These are phyloP conservation scores for Nasua narica DNA, from an alignment of 2,797 vertebrate species.

Conservation along the genomic window DNA sequence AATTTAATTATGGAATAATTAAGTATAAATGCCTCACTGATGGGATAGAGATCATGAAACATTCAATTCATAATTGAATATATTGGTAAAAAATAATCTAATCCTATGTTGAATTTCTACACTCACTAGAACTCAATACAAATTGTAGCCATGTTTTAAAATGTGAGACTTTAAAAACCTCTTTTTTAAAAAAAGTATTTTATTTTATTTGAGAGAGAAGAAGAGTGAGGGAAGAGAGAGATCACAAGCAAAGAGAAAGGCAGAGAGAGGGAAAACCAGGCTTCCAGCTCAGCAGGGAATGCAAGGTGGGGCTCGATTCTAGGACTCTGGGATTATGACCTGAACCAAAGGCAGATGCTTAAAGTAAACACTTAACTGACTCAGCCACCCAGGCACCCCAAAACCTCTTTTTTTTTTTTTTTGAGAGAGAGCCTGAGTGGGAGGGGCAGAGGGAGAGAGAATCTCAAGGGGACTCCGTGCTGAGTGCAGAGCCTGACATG, in stretches of 20 bases:
- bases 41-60: neutral
- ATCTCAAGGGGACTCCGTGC: too few relatives aligned
- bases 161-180: neutral
- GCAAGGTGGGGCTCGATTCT: neutral
- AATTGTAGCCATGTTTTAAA: neutral
- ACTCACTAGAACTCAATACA: neutral
- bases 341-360: neutral
- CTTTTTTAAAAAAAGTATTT: neutral
- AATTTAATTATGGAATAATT: neutral
- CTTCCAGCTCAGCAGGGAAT: neutral
- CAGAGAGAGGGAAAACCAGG: neutral
- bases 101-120: neutral
- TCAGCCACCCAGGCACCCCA: neutral
- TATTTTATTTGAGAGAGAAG: neutral
- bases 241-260: neutral
- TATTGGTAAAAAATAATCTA: neutral
- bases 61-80: neutral
- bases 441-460: too few relatives aligned
- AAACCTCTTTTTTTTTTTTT: too few relatives aligned
- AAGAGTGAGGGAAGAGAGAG: neutral
- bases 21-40: neutral
- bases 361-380: neutral
- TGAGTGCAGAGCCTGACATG: too few relatives aligned
- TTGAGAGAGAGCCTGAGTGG: too few relatives aligned
- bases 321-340: neutral